A percentile compares a stretch with the other conserved stretches of the same genome.
These are phyloP conservation scores for Glossosoma conforme DNA, from an alignment of 1,140 invertebrate species.

Conservation along the genomic window DNA sequence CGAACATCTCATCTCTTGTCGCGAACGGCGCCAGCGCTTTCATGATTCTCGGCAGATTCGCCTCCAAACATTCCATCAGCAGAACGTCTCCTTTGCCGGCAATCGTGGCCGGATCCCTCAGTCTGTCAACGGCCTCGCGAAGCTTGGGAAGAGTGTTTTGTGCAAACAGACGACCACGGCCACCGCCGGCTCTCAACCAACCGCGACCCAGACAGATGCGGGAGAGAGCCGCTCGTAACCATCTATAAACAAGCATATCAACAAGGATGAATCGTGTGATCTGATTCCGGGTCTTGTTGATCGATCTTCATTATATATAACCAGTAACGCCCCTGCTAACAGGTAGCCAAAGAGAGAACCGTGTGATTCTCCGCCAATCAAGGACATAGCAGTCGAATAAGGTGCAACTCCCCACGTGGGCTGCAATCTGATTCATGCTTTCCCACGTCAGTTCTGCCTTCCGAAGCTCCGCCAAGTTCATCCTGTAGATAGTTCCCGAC, in stretches of 20 bases:
- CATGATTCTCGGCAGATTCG: slow-evolving; percentile 43
- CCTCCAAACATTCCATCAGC: slow-evolving; percentile 44
- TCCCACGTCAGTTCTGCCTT: too few species aligned
- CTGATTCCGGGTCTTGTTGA: too few species aligned
- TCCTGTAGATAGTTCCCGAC: too few species aligned
- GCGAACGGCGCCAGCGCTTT: slow-evolving; percentile 44
- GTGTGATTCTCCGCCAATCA: too few species aligned
- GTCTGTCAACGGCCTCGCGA: slow-evolving; percentile 39
- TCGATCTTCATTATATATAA: too few species aligned
- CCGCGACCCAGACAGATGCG: slow-evolving; percentile 44
- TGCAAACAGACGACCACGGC: slow-evolving; percentile 45
- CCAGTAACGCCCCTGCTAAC: too few species aligned
- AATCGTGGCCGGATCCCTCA: background rate
- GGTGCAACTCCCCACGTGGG: too few species aligned
- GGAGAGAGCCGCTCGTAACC: slow-evolving; percentile 43
- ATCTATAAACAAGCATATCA: slow-evolving; percentile 39
- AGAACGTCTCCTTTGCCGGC: slow-evolving; percentile 37
- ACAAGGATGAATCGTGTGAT: too few species aligned
- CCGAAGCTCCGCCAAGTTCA: too few species aligned
- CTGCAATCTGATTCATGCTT: too few species aligned
- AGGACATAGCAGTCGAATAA: too few species aligned
- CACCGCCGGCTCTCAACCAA: slow-evolving; percentile 45
- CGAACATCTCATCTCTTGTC: slow-evolving; percentile 46
- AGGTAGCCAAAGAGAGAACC: too few species aligned
- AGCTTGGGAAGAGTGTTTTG: slow-evolving; percentile 44